These are phyloP conservation scores for Ursus arctos DNA, from an alignment of 2,113 vertebrate genomes.

Conservation along the genomic window DNA sequence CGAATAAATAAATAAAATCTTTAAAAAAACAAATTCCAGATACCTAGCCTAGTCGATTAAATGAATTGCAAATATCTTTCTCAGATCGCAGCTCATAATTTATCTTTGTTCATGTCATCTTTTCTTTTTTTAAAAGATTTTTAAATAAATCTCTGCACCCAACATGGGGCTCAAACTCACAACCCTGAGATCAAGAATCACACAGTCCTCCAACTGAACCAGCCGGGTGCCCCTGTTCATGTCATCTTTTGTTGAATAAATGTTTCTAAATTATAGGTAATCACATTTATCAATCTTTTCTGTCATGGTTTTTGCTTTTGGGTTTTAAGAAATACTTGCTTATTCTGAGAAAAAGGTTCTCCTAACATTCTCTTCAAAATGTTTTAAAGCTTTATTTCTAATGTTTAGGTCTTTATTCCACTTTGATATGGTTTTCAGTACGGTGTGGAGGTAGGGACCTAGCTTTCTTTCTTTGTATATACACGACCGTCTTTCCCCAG, in stretches of 20 bases:
- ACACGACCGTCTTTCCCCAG: not conserved
- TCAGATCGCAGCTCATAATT: not conserved
- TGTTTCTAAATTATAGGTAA: conserved; percentile 16
- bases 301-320: conserved; percentile 7
- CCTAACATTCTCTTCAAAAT: conserved; percentile 34
- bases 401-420: not conserved
- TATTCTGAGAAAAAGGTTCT: not conserved
- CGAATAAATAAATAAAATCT: no score
- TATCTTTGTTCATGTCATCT: not conserved
- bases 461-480: not conserved
- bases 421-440: not conserved
- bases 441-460: not conserved
- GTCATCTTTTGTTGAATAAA: not conserved
- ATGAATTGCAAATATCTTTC: conserved; percentile 1
- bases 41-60: not conserved
- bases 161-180: not conserved
- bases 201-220: not conserved
- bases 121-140: not conserved
- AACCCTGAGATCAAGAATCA: not conserved
- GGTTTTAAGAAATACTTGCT: not conserved
- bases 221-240: not conserved
- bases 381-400: not conserved
- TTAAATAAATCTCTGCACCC: not conserved
- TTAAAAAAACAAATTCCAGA: not conserved
- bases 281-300: not conserved